Base-by-base conservation (phyloP, 2,797 vertebrate species). In the Triplophysa yarkandensis region DNA sequence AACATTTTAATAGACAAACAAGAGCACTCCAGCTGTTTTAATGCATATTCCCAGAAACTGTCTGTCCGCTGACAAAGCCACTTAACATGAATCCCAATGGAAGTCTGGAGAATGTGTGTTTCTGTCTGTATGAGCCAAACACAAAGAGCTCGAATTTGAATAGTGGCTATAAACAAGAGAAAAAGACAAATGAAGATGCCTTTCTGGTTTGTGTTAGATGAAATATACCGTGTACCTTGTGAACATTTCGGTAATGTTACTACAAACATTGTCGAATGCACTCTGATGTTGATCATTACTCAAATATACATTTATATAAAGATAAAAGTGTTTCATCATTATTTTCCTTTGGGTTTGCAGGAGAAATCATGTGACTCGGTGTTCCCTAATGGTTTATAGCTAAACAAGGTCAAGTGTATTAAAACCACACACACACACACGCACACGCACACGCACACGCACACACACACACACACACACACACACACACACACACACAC, bases 181-280 rank as follows among this genome's bases (percentile, higher is more conserved):
- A 32, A 44, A 32, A 67, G 68, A 81, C 19, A 70, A 74, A 83
- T 43, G n/a, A 39, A 68, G 48, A 16, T 66, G 57, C 34, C n/a
- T 27, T 66, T 60, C 68, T 60, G 60, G 54, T 77, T 78, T 71
- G 36, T 54, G 52, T 46, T 58, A 30, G 21, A 28, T 71, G 34
- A 43, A 50, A 61, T 17, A 23, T 50, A 5, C 23, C 2, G 21
- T 48, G 43, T 72, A 25, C 46, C 32, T 41, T 62, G 65, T 34
- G 43, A 30, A 23, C 23, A 68, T 30, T 46, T 41, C 10, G 32
- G 23, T 34, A 30, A 30, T 21, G 21, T 70, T 36, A 61, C 52
- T 48, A 54, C 10, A 55, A 36, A 39, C 70, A 44, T 16, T 55
- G 23, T 32, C 57, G 43, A 68, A 19, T 69, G 13, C 14, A 36